Evolutionary conservation across 2,797 vertebrate genomes (phyloP).

Genomic region (Syndactyla subalaris): DNA sequence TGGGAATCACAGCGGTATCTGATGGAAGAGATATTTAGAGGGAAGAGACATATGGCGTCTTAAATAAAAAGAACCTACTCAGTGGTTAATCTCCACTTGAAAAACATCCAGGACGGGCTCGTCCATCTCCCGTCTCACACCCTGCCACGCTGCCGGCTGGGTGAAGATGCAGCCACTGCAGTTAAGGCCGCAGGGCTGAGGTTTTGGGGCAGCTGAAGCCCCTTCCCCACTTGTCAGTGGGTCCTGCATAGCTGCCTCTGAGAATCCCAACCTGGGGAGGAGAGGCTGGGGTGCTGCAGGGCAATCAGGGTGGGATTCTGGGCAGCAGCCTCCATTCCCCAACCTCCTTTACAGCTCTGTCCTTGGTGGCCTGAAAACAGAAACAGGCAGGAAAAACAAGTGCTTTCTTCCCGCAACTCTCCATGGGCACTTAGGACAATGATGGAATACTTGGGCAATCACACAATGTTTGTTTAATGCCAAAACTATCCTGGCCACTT

Average conservation of each 20-base stretch:
- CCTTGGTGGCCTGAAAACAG: background rate
- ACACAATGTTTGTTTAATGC: conserved; percentile 26
- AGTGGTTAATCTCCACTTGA: conserved; percentile 62
- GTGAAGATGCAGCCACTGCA: background rate
- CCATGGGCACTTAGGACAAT: background rate
- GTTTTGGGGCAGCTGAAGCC: background rate
- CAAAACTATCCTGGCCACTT: conserved; percentile 2
- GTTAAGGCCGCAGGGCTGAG: fast-evolving
- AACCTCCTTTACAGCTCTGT: background rate
- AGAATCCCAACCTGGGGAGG: background rate
- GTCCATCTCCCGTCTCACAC: background rate
- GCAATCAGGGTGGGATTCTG: fast-evolving
- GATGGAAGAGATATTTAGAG: conserved; percentile 62
- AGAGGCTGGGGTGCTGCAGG: fast-evolving
- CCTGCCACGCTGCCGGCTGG: background rate
- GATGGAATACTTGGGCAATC: background rate
- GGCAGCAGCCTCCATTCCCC: background rate
- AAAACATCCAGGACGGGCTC: conserved; percentile 40
- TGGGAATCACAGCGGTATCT: conserved; percentile 41
- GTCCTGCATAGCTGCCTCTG: background rate
- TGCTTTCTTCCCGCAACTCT: background rate
- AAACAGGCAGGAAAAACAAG: background rate
- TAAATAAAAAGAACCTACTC: conserved; percentile 60
- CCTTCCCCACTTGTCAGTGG: background rate
- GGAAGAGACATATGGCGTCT: conserved; percentile 65